These are phyloP conservation scores for Dryococelus australis DNA, from an alignment of 2,888 invertebrate species.

Conservation along the genomic window DNA sequence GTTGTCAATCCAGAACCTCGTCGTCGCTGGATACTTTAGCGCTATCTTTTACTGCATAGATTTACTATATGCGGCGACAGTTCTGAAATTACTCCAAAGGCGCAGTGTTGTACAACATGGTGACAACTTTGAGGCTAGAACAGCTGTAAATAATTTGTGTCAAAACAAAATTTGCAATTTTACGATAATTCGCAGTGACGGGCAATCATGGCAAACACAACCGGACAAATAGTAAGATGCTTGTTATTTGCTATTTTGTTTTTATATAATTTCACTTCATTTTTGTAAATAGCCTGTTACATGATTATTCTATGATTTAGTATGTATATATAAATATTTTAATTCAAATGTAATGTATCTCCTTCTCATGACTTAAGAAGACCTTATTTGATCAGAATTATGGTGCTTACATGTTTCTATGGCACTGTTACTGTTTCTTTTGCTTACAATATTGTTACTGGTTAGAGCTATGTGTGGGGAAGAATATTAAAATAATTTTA, in stretches of 20 bases:
- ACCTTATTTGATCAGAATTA: too few relatives aligned
- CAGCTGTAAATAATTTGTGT: background rate
- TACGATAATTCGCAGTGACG: background rate
- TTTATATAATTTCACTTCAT: background rate
- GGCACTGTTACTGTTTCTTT: too few relatives aligned
- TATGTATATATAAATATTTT: too few relatives aligned
- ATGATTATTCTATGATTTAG: background rate
- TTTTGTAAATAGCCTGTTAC: background rate
- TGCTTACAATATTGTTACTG: too few relatives aligned
- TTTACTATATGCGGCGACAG: background rate
- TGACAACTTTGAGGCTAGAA: background rate
- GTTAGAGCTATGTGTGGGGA: too few relatives aligned
- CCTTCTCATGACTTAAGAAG: too few relatives aligned
- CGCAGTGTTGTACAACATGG: background rate
- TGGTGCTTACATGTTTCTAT: too few relatives aligned
- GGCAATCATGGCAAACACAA: background rate
- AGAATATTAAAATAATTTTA: too few relatives aligned
- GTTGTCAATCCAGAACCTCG: background rate
- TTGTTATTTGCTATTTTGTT: background rate
- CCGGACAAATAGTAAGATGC: background rate
- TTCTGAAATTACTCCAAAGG: background rate
- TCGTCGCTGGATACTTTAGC: too few relatives aligned
- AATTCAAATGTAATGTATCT: too few relatives aligned
- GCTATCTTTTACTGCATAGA: too few relatives aligned
- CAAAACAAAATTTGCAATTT: background rate